Evolutionary conservation across 2,113 vertebrate genomes (phyloP), one percentile per base, ranked within the genome.

Genomic region (Elephantulus edwardii): DNA sequence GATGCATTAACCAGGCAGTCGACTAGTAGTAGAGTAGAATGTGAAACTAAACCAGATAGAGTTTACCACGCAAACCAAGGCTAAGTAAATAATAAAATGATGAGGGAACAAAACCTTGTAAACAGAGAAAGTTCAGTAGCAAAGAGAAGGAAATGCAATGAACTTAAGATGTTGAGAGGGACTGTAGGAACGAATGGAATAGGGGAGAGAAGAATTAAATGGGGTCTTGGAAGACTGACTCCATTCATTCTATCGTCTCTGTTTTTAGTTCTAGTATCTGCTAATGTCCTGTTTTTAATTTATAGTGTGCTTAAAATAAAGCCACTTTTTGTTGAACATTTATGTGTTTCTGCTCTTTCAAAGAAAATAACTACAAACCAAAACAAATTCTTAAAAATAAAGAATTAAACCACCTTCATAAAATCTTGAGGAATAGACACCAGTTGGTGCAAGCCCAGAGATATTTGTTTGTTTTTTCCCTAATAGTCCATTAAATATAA

Each of bases 331-430:
- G 64, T 80, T 66, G 76, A 66, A 92, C 35, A 78, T 50, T 48
- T 80, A 17, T 46, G 38, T 76, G n/a, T 62, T 79, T 83, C 52
- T 68, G 8, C 64, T 6, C 30, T 86, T 54, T 3, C 35, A 83
- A 83, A 54, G 17, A 81, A 74, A 52, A 74, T 58, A 68, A 79
- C 12, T 42, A 50, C 40, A 76, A 54, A 30, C 54, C 28, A 64
- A 89, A 81, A 33, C 5, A 84, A 90, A 85, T 79, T 58, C 38
- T 86, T 86, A 44, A 68, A 24, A 62, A 84, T 54, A 83, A 75
- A 38, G n/a, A 60, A 79, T 71, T 88, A 58, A 62, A 71, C 5
- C 26, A 22, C 1, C 58, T 88, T 88, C 75, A 24, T 81, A 33
- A 9, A 64, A 35, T 82, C 40, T 86, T 90, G 33, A 83, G 50